These are phyloP conservation scores for Polylopha cassiicola DNA, from an alignment of 2,888 invertebrate species.

Conservation along the genomic window DNA sequence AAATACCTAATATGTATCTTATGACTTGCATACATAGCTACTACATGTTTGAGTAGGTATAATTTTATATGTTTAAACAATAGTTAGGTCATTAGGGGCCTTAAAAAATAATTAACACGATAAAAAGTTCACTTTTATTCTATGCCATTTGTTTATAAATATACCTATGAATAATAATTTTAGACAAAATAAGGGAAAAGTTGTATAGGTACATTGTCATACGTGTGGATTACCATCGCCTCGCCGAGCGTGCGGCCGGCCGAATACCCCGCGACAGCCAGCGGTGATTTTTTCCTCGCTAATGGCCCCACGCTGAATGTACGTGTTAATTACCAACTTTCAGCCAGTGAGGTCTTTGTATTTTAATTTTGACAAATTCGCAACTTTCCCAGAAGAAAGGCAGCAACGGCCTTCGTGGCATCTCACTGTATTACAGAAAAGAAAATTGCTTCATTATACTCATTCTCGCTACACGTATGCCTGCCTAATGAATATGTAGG, in stretches of 20 bases:
- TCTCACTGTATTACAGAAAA: constrained; percentile 26
- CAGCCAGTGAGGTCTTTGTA: constrained; percentile 56
- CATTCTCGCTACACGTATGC: constrained; percentile 33
- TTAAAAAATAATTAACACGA: too few relatives aligned
- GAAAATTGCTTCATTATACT: constrained; percentile 44
- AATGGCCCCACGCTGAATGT: constrained; percentile 20
- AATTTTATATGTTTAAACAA: too few relatives aligned
- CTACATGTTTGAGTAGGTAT: too few relatives aligned
- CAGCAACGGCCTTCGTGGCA: constrained; percentile 26
- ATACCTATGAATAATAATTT: too few relatives aligned
- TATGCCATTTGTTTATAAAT: too few relatives aligned
- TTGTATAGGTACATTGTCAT: constrained; percentile 18
- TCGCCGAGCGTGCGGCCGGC: constrained; percentile 14
- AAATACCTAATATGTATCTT: too few relatives aligned
- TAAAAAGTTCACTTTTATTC: too few relatives aligned
- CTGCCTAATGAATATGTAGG: constrained; percentile 42
- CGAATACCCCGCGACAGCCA: constrained; percentile 21
- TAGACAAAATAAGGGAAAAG: constrained; percentile 21
- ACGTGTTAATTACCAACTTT: constrained; percentile 46
- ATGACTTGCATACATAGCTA: too few relatives aligned
- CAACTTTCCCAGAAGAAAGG: constrained; percentile 53
- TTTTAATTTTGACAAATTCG: constrained; percentile 68
- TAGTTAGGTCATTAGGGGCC: too few relatives aligned
- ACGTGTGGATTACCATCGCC: constrained; percentile 13
- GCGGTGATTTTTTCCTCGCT: constrained; percentile 21